Conservation (phyloP, 2,797 vertebrate genomes). For the Lates japonicus region DNA sequence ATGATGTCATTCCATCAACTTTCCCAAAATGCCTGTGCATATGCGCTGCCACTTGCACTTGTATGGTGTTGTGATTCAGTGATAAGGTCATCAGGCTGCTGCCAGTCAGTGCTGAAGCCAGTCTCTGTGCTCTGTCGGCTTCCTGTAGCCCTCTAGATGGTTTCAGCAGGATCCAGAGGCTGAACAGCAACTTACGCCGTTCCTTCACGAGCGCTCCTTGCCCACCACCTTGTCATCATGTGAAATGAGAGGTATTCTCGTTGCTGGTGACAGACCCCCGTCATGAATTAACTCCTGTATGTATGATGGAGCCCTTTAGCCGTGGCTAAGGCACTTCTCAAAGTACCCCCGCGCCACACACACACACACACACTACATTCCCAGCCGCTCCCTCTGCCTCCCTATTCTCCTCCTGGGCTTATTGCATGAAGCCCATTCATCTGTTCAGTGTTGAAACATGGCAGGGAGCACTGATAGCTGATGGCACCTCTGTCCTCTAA, state of each 20-base stretch:
- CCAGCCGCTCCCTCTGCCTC: constrained; percentile 37
- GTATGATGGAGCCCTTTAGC: constrained; percentile 75
- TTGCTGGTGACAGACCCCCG: constrained; percentile 74
- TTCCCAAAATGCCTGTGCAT: not conserved
- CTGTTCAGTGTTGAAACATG: constrained; percentile 79
- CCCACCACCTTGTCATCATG: constrained; percentile 68
- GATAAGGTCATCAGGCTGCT: constrained; percentile 73
- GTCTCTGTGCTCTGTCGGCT: constrained; percentile 32
- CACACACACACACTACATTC: constrained; percentile 21
- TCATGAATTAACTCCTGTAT: constrained; percentile 78
- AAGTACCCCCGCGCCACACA: constrained; percentile 14
- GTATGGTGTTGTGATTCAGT: constrained; percentile 60
- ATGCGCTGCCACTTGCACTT: constrained; percentile 34
- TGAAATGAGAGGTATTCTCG: constrained; percentile 73
- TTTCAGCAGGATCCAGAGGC: constrained; percentile 55
- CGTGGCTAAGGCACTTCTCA: constrained; percentile 69
- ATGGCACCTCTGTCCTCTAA: constrained; percentile 72
- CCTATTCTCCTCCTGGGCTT: constrained; percentile 69
- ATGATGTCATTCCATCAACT: constrained; percentile 60
- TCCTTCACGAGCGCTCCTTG: constrained; percentile 36
- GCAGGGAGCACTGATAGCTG: constrained; percentile 74
- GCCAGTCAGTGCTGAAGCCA: constrained; percentile 58
- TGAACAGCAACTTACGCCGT: constrained; percentile 3
- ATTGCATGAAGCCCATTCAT: constrained; percentile 79
- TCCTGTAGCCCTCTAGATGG: constrained; percentile 40